Evolutionary conservation across 1,140 invertebrate genomes (phyloP).

Genomic region (Protaetia brevitarsis): DNA sequence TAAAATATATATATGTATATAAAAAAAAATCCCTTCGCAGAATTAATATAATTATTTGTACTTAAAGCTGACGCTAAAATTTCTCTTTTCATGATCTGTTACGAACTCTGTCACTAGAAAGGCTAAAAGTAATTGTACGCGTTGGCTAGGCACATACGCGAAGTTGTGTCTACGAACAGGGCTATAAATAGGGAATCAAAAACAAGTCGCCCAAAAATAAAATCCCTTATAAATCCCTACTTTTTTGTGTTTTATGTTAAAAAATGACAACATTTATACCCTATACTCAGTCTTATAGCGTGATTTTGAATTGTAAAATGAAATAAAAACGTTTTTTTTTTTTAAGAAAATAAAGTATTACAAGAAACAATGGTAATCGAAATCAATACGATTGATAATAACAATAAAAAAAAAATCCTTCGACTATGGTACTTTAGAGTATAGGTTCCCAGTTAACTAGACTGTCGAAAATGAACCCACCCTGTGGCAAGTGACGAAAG

Average conservation of each 20-base stretch:
- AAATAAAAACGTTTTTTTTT: neutral
- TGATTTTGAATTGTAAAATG: constrained; percentile 26
- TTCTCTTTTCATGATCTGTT: too few species aligned
- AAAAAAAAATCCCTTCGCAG: neutral
- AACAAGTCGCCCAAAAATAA: neutral
- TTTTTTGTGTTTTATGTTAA: neutral
- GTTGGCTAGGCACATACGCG: too few species aligned
- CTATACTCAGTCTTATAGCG: constrained; percentile 33
- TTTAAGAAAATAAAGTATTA: neutral
- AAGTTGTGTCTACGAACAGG: too few species aligned
- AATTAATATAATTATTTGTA: too few species aligned
- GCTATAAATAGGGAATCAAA: neutral
- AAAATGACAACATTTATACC: constrained; percentile 28
- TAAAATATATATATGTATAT: neutral
- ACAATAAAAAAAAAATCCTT: neutral
- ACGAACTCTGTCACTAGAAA: too few species aligned
- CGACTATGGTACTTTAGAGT: constrained; percentile 2
- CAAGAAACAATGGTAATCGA: neutral
- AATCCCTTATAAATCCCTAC: neutral
- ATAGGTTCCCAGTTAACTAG: constrained; percentile 20
- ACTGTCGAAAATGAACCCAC: constrained; percentile 20
- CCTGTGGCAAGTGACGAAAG: constrained; percentile 5
- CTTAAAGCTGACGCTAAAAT: too few species aligned
- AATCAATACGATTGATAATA: neutral
- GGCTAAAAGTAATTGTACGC: too few species aligned